Conservation (phyloP, 1,140 invertebrate species). For the Heliconius eleuchia region DNA sequence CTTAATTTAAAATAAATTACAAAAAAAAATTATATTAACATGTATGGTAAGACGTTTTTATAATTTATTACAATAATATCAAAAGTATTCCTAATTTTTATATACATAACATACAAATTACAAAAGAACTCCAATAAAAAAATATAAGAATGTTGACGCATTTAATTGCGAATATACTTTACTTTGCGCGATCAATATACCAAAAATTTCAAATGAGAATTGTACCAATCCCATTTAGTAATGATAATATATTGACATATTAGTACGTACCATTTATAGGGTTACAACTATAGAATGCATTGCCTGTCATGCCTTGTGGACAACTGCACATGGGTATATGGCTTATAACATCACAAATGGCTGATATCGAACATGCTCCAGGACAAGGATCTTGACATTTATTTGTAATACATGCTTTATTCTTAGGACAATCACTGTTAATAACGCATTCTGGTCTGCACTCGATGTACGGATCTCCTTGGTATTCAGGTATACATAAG, state of each 20-base stretch:
- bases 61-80: no score
- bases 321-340: constrained; percentile 88
- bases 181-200: no score
- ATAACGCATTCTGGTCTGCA: constrained; percentile 87
- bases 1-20: no score
- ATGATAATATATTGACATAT: not conserved
- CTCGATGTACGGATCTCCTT: constrained; percentile 86
- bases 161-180: no score
- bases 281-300: constrained; percentile 83
- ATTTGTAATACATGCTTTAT: constrained; percentile 86
- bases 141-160: no score
- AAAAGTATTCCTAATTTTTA: no score
- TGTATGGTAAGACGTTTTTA: no score
- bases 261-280: constrained; percentile 56
- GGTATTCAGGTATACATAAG: constrained; percentile 85
- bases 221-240: no score
- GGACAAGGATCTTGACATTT: constrained; percentile 88
- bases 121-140: no score
- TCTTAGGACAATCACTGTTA: constrained; percentile 85
- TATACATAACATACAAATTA: no score
- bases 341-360: constrained; percentile 86
- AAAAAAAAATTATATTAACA: no score
- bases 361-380: constrained; percentile 85
- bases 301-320: constrained; percentile 83
- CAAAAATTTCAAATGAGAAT: no score